These are phyloP conservation scores for Bos indicus DNA, from an alignment of 2,113 vertebrate genomes.

Conservation along the genomic window DNA sequence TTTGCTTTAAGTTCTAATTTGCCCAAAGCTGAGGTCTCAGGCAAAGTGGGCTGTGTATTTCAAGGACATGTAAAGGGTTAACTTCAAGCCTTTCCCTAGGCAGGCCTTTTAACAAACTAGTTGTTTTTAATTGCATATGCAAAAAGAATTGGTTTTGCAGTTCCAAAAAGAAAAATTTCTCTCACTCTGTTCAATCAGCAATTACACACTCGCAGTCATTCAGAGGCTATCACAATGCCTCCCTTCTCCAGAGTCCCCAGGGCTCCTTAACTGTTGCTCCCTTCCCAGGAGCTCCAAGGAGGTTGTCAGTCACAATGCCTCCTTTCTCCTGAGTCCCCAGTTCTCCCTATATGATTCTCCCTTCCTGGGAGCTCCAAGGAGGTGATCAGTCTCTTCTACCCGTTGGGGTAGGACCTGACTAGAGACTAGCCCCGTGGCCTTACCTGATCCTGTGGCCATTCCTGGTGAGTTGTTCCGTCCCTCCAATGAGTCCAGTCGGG, in stretches of 20 bases:
- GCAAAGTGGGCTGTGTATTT: neutral
- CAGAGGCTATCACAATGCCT: neutral
- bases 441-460: neutral
- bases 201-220: neutral
- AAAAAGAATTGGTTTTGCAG: neutral
- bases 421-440: neutral
- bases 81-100: neutral
- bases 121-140: neutral
- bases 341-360: neutral
- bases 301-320: neutral
- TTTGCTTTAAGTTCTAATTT: neutral
- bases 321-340: neutral
- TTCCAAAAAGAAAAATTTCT: neutral
- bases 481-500: neutral
- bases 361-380: neutral
- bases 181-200: neutral
- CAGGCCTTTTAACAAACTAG: neutral
- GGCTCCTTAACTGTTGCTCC: neutral
- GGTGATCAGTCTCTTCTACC: neutral
- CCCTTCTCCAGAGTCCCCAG: neutral
- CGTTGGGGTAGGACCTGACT: accelerated
- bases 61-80: neutral
- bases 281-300: neutral
- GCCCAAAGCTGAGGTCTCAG: neutral
- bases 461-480: neutral